Percentiles rank a stretch among this genome's conserved stretches.
phyloP scores from a whole-genome alignment of 2,113 vertebrate genomes.

The Toxotes chatareus region DNA sequence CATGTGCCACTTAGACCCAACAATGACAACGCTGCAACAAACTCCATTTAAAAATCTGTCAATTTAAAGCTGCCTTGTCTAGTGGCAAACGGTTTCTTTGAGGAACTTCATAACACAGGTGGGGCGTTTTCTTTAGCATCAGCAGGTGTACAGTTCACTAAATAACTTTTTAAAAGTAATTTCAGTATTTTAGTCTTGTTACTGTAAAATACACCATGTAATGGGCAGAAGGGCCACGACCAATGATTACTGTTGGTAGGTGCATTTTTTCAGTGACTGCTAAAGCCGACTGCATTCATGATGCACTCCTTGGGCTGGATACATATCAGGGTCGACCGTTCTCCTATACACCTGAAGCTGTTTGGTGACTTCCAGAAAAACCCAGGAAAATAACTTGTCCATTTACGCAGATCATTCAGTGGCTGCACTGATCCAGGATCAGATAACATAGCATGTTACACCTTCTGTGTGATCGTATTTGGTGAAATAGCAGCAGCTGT shows the following conservation, averaged over 20 bases:
- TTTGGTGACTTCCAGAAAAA: no score
- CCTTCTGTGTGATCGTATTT: no score
- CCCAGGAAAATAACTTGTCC: no score
- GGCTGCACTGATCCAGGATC: no score
- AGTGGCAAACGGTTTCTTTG: background rate
- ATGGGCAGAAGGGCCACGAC: background rate
- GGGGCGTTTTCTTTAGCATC: background rate
- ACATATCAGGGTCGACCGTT: no score
- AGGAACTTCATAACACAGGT: no score
- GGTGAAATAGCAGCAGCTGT: no score
- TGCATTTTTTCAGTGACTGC: background rate
- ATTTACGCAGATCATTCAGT: no score
- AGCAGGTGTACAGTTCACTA: background rate
- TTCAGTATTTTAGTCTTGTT: background rate
- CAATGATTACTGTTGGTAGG: background rate
- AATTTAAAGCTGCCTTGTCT: background rate
- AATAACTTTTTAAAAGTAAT: background rate
- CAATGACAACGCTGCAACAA: background rate
- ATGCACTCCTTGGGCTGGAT: no score
- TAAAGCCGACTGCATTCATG: background rate
- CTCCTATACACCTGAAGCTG: no score
- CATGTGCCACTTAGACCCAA: slow-evolving; percentile 23
- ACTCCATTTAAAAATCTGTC: background rate
- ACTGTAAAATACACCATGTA: background rate
- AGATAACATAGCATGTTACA: no score